A percentile compares a stretch with the other conserved stretches of the same genome.
These are phyloP conservation scores for Carcharodon carcharias DNA, from an alignment of 2,797 vertebrate genomes.

Conservation along the genomic window DNA sequence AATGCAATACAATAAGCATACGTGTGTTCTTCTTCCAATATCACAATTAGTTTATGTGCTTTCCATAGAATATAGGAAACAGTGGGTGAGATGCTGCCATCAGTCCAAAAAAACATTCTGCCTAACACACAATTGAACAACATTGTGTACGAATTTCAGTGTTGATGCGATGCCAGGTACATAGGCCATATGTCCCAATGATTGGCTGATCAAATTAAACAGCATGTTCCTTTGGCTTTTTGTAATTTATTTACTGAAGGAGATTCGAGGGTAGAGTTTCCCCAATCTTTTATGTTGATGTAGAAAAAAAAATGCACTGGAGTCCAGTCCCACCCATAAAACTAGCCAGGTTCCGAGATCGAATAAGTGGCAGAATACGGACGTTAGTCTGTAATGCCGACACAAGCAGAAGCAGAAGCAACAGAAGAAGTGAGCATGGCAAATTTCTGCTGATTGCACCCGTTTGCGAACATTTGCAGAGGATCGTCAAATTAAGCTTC, in stretches of 20 bases:
- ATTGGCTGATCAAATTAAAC: too few species aligned
- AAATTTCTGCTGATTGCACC: not conserved
- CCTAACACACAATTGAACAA: too few species aligned
- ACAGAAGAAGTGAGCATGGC: not conserved
- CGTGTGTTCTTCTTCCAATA: not conserved
- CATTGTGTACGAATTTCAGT: too few species aligned
- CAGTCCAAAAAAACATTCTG: too few species aligned
- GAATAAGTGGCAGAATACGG: not conserved
- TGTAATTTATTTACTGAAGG: not conserved
- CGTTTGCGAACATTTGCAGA: not conserved
- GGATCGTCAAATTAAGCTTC: not conserved
- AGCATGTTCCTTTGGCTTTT: too few species aligned
- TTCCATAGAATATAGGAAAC: not conserved
- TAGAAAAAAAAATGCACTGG: not conserved
- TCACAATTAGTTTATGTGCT: not conserved
- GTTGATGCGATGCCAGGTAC: too few species aligned
- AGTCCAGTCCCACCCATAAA: not conserved
- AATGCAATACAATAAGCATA: not conserved
- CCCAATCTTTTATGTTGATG: not conserved
- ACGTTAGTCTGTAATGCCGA: too few species aligned
- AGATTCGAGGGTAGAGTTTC: not conserved
- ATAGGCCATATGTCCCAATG: too few species aligned
- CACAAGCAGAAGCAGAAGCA: too few species aligned
- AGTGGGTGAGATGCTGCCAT: too few species aligned
- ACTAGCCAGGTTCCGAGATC: not conserved